Base-by-base conservation (phyloP, 1,140 invertebrate species). In the Plectrocnemia conspersa region DNA sequence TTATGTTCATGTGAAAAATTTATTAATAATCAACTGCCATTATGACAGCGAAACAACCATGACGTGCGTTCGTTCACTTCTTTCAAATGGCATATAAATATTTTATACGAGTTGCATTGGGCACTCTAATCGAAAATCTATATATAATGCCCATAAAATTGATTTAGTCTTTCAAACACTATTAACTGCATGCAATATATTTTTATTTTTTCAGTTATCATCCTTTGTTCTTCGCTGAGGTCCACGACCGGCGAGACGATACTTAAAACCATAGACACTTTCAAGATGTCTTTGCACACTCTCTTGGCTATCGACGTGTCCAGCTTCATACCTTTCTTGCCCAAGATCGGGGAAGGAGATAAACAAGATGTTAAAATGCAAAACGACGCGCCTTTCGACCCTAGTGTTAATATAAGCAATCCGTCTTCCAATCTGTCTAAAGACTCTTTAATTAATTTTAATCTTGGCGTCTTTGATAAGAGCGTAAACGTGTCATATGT, bases 191-290 rank as follows among this genome's bases (percentile, higher is more conserved):
- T 6, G 27, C 2, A 1, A 35, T 58, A 22, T 33, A 48, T 50
- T 54, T 42, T 40, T 32, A 45, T 54, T 49, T 40, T 65, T 59
- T 21, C 64, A 71, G 70, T 63, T 0, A 69, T 72, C 19, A 63
- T 76, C 1, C 61, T 77, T 3, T 77, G 74, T 52, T 58, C 75
- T 40, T 74, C 75, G 16, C 49, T 71, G 44, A 66, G 71, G 27
- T 67, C 70, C 24, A 64, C 69, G 16, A 64, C 69, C 13, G 65
- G 66, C 7, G 66, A 64, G 18, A 64, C 64, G 10, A 68, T 71
- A 0, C 63, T 73, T 7, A 56, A 54, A 22, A 69, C 75, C 33
- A 55, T 75, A 19, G 69, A 73, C 52, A 54, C 59, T 9, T 64
- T 70, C 13, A 69, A 68, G 42, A 61, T 68, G 41, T 61, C 69